These are phyloP conservation scores for Probosciger aterrimus DNA, from an alignment of 2,113 vertebrate species.

Conservation along the genomic window DNA sequence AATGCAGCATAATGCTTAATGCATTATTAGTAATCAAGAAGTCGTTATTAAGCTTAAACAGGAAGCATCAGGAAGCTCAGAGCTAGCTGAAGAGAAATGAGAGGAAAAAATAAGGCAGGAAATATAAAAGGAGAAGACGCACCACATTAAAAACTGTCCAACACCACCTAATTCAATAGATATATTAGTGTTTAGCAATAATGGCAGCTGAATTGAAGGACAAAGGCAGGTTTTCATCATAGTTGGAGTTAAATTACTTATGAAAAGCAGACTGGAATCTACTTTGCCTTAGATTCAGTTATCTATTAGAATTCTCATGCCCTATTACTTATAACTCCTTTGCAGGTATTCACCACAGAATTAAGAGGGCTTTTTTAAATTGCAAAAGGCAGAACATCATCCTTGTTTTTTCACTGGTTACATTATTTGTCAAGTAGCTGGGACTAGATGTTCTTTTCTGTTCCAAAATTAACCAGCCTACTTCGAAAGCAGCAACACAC, in stretches of 20 bases:
- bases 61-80: background rate
- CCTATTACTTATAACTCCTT: background rate
- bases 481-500: slow-evolving; percentile 62
- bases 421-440: background rate
- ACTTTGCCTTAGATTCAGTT: background rate
- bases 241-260: background rate
- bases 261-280: background rate
- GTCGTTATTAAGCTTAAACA: background rate
- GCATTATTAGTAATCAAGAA: background rate
- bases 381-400: background rate
- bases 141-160: background rate
- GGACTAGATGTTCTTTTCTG: background rate
- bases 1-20: background rate
- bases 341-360: background rate
- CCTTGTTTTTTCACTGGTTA: background rate
- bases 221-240: background rate
- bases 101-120: background rate
- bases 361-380: background rate
- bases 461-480: slow-evolving; percentile 24
- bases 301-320: background rate
- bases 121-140: background rate
- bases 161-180: background rate
- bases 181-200: background rate
- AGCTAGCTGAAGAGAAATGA: background rate
- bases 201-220: background rate